Evolutionary conservation across 2,113 vertebrate genomes (phyloP), one percentile per base, ranked within the genome.

Genomic region (Myiagra hebetior): DNA sequence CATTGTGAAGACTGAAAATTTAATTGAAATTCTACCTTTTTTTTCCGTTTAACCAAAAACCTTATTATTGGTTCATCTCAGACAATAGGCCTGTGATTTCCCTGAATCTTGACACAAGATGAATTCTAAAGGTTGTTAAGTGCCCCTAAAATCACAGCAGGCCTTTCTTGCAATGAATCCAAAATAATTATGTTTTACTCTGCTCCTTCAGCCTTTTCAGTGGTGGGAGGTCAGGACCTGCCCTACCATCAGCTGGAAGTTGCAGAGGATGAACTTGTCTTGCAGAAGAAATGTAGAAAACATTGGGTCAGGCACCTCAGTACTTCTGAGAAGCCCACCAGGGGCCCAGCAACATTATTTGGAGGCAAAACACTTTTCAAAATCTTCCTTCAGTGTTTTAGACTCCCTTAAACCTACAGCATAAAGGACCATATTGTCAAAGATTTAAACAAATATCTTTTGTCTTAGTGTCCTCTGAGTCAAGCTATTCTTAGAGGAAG

Each of bases 371-470:
- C 59, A 92, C 19, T 83, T 84, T 33, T 56, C 21, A 59, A 93
- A 88, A 76, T 62, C 53, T 85, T 49, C 30, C 55, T 80, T 70
- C 77, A 86, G 62, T 91, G 42, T 77, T 90, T 94, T 44, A 67
- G 67, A 39, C 49, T 91, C 22, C 82, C 82, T 90, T 86, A 91
- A 92, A 93, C 42, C 68, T 76, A 39, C 44, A 49, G 39, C 60
- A 91, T 53, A 81, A 91, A 85, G 64, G 37, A 88, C 26, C 28
- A 35, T 60, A 85, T 70, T 94, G 89, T 75, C 89, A 91, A 91
- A 94, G 91, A 94, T 91, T 94, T 82, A 90, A 95, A 94, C 75
- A 93, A 94, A 68, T 63, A 87, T 44, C 65, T 91, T 92, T 88
- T 0, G 0, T 83, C 62, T 91, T 88, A 65, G 24, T 55, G 82